phyloP scores from a whole-genome alignment of 2,113 vertebrate genomes.

The Ceyx cyanopectus region DNA sequence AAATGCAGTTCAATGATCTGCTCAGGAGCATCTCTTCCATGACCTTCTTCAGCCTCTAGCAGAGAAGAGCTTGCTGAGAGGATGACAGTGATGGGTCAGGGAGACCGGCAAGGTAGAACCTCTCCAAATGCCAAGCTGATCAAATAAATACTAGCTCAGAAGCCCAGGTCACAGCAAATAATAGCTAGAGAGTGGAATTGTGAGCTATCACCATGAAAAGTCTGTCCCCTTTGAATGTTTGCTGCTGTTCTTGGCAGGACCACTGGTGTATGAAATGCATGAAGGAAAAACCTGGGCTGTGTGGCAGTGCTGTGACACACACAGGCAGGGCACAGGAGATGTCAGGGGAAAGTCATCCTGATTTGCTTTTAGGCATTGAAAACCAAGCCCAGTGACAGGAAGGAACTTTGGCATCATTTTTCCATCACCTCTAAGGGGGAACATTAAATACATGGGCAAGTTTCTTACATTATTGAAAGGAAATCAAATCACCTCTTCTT shows the following conservation, averaged over 20 bases:
- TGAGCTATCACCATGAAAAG: not conserved
- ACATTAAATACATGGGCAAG: constrained; percentile 3
- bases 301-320: not conserved
- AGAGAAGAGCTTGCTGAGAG: not conserved
- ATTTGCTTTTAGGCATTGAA: not conserved
- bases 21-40: not conserved
- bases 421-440: not conserved
- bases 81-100: not conserved
- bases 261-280: not conserved
- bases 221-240: not conserved
- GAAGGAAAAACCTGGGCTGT: not conserved
- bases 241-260: not conserved
- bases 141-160: not conserved
- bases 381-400: not conserved
- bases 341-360: not conserved
- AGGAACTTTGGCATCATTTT: constrained; percentile 7
- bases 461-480: constrained; percentile 50
- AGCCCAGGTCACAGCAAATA: not conserved
- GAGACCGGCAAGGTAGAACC: not conserved
- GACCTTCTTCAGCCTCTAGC: not conserved
- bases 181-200: not conserved
- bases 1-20: not conserved
- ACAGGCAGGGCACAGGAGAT: not conserved
- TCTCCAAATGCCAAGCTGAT: not conserved
- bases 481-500: constrained; percentile 39